A percentile compares a stretch with the other conserved stretches of the same genome.
Conservation (phyloP, 2,888 invertebrate genomes). For the Dichetophora obliterata region DNA sequence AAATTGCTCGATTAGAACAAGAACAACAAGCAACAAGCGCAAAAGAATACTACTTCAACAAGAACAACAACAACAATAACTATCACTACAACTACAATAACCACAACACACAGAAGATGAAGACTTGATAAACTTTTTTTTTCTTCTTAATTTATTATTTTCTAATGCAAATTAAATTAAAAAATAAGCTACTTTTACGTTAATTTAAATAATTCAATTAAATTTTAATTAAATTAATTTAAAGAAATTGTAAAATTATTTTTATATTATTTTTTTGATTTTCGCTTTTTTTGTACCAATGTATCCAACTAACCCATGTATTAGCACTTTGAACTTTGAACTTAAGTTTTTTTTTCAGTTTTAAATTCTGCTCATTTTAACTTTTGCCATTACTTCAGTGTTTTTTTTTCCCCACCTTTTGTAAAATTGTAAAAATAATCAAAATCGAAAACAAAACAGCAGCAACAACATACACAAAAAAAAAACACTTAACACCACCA, state of each 20-base stretch:
- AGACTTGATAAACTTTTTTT: conserved; percentile 21
- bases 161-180: conserved; percentile 28
- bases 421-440: conserved; percentile 4
- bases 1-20: neutral
- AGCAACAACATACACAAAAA: neutral
- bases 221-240: conserved; percentile 4
- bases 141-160: conserved; percentile 22
- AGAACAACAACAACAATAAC: neutral
- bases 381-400: neutral
- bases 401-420: neutral
- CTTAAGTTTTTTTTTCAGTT: too few relatives aligned
- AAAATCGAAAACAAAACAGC: neutral
- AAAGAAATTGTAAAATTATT: conserved; percentile 30
- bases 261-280: conserved; percentile 23
- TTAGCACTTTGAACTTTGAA: conserved; percentile 25
- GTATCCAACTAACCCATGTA: conserved; percentile 20
- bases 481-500: neutral
- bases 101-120: conserved; percentile 16
- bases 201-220: conserved; percentile 29
- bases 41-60: neutral
- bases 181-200: conserved; percentile 25
- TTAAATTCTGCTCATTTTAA: neutral
- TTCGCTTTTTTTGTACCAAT: conserved; percentile 15
- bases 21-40: neutral
- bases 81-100: neutral